Base-by-base conservation (phyloP, 1,140 invertebrate genomes). In the Radopholus similis region DNA sequence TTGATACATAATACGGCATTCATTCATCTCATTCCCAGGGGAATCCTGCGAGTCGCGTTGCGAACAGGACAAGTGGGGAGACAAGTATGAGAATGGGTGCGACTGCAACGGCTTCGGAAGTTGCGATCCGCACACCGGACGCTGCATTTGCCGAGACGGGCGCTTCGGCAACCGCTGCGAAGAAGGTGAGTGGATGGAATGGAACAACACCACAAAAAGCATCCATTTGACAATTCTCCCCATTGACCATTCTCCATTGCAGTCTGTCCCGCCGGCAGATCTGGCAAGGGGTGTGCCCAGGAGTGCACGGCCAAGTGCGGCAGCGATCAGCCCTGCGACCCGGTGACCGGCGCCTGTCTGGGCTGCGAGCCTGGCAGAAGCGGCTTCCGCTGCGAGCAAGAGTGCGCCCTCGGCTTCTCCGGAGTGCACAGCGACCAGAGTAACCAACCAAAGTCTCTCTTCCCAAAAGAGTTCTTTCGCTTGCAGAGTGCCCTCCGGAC, bases 281-380 rank as follows among this genome's bases (percentile, higher is more conserved):
- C 82, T 66, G 60, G 65, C 6, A 67, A 77, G 18, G 58, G 57
- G 76, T 62, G 83, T 72, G 63, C 70, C 18, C 84, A 83, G 65
- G 66, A 72, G 6, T 68, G 62, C n/a, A n/a, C n/a, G n/a, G 80
- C 77, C 1, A 97, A 93, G 84, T 91, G 94, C 44, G 40, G 58
- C 80, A 95, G 96, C 83, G 88, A 88, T 37, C 92, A 91, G n/a
- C 86, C 85, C 15, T 97, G 93, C 83, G 88, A 90, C 82, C 88
- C 88, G 13, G 85, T 87, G 38, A 88, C 85, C 37, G 91, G 91
- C 1, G n/a, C 86, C 64, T 93, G 91, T 82, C 86, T 58, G n/a
- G 53, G 86, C 66, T 94, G 92, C 81, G 86, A 87, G 9, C 84
- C 87, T 42, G 91, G 91, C 40, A 92, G 89, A 88, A 89, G 85